Evolutionary conservation across 2,113 vertebrate genomes (phyloP), one percentile per base, ranked within the genome.

Genomic region (Oreotrochilus melanogaster): DNA sequence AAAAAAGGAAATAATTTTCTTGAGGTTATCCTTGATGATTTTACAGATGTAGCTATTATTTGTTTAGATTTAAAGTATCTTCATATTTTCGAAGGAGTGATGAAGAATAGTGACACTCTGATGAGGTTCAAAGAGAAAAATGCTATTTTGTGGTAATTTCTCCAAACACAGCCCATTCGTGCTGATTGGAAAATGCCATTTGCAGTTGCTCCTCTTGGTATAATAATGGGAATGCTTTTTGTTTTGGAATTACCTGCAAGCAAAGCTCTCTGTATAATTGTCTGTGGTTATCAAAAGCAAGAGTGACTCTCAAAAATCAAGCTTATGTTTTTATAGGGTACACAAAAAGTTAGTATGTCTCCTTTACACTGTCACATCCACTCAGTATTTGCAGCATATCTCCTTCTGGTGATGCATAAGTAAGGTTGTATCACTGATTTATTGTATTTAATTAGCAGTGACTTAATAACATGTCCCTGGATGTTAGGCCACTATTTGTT

Each of bases 391-490:
- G 67, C 65, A 58, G 4, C 0, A 2, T 50, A 8, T 47, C 64
- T 70, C 56, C 14, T 76, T 57, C 70, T 69, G 3, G 51, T 87
- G 61, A 72, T 53, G 10, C 13, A 23, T 57, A 66, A 84, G 22
- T 27, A 45, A 54, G 73, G 86, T 56, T 78, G 5, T 73, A 75
- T 84, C n/a, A 6, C 11, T 93, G 65, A 51, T 66, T 88, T 66
- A 70, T 83, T 80, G 56, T 64, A 18, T 60, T 48, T 71, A 91
- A 89, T 95, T 93, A 97, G 15, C 57, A 60, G 11, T 50, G 73
- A 70, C 57, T 92, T 84, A 67, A 60, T 27, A 30, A 60, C 1
- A 1, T n/a, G 43, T 67, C 76, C 15, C 76, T 78, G 83, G 76
- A 39, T 80, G 83, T 92, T 91, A 11, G 7, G 53, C 60, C 43